A percentile compares a stretch with the other conserved stretches of the same genome.
phyloP scores from a whole-genome alignment of 2,888 invertebrate genomes.

The Pyralis farinalis region DNA sequence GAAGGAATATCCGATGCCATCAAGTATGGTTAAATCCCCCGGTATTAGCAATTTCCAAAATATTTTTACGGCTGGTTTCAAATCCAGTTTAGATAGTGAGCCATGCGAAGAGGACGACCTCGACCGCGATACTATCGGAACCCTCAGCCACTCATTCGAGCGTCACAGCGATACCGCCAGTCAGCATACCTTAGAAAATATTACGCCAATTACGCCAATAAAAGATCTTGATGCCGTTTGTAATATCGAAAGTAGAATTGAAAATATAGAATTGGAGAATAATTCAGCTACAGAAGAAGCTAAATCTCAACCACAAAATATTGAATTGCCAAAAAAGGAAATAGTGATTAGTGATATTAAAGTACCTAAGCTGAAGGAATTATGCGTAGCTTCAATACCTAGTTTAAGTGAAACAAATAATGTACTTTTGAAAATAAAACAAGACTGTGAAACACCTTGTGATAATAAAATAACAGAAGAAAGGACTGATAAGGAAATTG shows the following conservation, averaged over 20 bases:
- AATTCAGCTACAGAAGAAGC: slow-evolving; percentile 28
- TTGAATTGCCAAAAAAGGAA: slow-evolving; percentile 62
- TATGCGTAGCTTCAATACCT: slow-evolving; percentile 64
- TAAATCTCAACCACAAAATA: slow-evolving; percentile 29
- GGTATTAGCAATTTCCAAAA: slow-evolving; percentile 71
- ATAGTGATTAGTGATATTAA: slow-evolving; percentile 57
- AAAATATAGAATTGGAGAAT: slow-evolving; percentile 27
- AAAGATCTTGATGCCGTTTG: slow-evolving; percentile 50
- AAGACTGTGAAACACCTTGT: slow-evolving; percentile 72
- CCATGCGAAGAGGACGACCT: slow-evolving; percentile 52
- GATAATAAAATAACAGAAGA: slow-evolving; percentile 61
- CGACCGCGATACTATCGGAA: slow-evolving; percentile 65
- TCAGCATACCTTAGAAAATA: slow-evolving; percentile 67
- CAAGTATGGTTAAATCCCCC: slow-evolving; percentile 69
- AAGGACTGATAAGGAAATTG: slow-evolving; percentile 58
- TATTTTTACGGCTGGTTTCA: slow-evolving; percentile 53
- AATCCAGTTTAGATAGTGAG: slow-evolving; percentile 34
- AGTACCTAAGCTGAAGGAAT: slow-evolving; percentile 63
- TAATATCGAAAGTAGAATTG: slow-evolving; percentile 31
- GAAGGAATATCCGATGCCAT: slow-evolving; percentile 63
- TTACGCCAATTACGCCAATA: slow-evolving; percentile 67
- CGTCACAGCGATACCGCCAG: slow-evolving; percentile 65
- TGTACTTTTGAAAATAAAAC: slow-evolving; percentile 56
- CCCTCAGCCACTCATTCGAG: slow-evolving; percentile 70
- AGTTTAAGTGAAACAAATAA: slow-evolving; percentile 59